Conservation (phyloP, 23 tunicate genomes). For the Pegea sp. region DNA sequence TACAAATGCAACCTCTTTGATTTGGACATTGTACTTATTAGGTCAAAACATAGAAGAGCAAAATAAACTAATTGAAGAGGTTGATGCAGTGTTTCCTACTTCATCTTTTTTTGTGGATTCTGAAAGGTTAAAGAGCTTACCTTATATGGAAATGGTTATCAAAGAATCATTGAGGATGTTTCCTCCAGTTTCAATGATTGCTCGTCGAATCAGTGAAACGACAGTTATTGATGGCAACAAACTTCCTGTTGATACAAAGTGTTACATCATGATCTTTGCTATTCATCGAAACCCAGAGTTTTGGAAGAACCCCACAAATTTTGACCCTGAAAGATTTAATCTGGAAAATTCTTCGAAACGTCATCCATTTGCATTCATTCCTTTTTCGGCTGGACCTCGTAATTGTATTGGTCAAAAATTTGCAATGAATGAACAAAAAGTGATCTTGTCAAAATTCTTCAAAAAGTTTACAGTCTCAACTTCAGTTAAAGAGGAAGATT, state of each 20-base stretch:
- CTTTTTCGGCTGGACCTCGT: not conserved
- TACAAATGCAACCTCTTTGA: not conserved
- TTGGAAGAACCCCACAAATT: not conserved
- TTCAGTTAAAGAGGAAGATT: not conserved
- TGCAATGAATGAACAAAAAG: not conserved
- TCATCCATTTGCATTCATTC: not conserved
- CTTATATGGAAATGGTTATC: not conserved
- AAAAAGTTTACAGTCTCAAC: not conserved
- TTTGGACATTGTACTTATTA: not conserved
- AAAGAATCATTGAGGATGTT: not conserved
- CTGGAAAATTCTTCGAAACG: not conserved
- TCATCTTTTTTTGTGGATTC: not conserved
- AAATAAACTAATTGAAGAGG: not conserved
- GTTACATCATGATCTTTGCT: not conserved
- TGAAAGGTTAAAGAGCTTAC: not conserved
- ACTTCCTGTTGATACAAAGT: not conserved
- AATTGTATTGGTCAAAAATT: not conserved
- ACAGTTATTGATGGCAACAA: not conserved
- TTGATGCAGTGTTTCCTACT: not conserved
- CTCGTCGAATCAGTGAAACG: not conserved
- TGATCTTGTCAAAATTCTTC: not conserved
- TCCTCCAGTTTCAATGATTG: not conserved
- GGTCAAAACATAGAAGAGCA: not conserved
- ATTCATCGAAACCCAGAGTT: not conserved
- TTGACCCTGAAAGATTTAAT: not conserved